Percentiles rank a stretch among this genome's conserved stretches.
Evolutionary conservation across 2,888 invertebrate genomes (phyloP).

Genomic region (Cantharis lateralis): DNA sequence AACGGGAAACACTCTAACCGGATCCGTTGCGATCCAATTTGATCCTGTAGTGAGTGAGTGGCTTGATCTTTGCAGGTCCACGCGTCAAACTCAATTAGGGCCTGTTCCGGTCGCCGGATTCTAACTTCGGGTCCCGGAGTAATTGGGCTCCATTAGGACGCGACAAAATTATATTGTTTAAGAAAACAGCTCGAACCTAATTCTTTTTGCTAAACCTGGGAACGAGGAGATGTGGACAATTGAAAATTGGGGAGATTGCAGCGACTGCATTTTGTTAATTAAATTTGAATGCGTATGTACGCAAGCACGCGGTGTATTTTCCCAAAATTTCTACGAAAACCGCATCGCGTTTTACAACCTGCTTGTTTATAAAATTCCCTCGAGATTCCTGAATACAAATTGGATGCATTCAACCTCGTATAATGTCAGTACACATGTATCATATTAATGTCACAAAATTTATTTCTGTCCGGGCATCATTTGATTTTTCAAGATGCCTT

Average conservation of each 20-base stretch:
- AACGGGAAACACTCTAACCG: constrained; percentile 34
- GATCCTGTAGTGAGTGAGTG: constrained; percentile 29
- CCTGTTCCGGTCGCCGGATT: constrained; percentile 46
- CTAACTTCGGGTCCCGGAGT: constrained; percentile 39
- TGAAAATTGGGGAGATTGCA: neutral
- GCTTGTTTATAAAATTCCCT: constrained; percentile 30
- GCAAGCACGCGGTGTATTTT: constrained; percentile 13
- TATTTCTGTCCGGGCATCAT: constrained; percentile 18
- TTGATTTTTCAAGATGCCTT: constrained; percentile 17
- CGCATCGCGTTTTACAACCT: constrained; percentile 19
- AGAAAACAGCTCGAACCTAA: constrained; percentile 42
- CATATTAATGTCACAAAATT: constrained; percentile 30
- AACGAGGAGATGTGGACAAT: neutral
- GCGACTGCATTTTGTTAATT: neutral
- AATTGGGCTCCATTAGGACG: constrained; percentile 49
- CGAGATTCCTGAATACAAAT: constrained; percentile 25
- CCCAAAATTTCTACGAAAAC: constrained; percentile 15
- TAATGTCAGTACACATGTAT: constrained; percentile 28
- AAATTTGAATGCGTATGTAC: neutral
- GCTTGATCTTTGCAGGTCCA: constrained; percentile 41
- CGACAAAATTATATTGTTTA: constrained; percentile 50
- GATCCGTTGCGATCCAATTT: constrained; percentile 31
- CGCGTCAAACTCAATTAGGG: constrained; percentile 50
- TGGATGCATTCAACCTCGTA: constrained; percentile 30
- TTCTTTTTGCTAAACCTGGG: neutral